Percentiles rank a stretch among this genome's conserved stretches.
phyloP scores from a whole-genome alignment of 2,888 invertebrate genomes.

The Caenorhabditis wallacei region DNA sequence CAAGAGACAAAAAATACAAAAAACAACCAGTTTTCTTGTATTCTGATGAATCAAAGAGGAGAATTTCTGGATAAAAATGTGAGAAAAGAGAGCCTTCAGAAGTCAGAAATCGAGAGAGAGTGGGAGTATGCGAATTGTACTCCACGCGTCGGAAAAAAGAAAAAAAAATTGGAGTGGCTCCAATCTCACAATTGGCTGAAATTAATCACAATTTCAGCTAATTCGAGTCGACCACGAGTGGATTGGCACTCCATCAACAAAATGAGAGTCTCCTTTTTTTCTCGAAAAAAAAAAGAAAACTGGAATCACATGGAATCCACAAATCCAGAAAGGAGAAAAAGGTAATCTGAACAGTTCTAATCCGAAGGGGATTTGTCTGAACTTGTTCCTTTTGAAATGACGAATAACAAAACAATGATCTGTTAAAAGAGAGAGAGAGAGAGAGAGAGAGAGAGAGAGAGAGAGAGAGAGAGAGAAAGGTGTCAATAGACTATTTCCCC shows the following conservation, averaged over 20 bases:
- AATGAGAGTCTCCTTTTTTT: constrained; percentile 5
- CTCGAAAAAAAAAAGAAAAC: not conserved
- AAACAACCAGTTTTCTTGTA: constrained; percentile 12
- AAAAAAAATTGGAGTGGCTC: not conserved
- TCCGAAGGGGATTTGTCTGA: not conserved
- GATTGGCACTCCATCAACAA: constrained; percentile 31
- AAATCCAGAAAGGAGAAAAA: constrained; percentile 5
- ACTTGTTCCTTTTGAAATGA: constrained; percentile 5
- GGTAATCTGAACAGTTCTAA: not conserved
- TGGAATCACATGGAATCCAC: not conserved
- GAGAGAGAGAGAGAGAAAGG: constrained; percentile 15
- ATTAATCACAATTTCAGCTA: constrained; percentile 1
- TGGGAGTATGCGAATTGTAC: not conserved
- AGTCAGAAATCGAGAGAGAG: not conserved
- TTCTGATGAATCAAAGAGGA: constrained; percentile 9
- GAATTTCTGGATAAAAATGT: not conserved
- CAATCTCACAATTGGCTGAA: not conserved
- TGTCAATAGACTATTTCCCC: constrained; percentile 43
- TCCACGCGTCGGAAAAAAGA: not conserved
- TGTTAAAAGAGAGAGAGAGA: not conserved
- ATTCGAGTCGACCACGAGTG: not conserved
- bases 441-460: no score
- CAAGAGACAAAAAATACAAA: not conserved
- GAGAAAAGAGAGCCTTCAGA: not conserved
- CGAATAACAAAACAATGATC: constrained; percentile 23